Evolutionary conservation across 2,888 invertebrate species (phyloP), one percentile per base, ranked within the genome.

Genomic region (Andrena flavipes): DNA sequence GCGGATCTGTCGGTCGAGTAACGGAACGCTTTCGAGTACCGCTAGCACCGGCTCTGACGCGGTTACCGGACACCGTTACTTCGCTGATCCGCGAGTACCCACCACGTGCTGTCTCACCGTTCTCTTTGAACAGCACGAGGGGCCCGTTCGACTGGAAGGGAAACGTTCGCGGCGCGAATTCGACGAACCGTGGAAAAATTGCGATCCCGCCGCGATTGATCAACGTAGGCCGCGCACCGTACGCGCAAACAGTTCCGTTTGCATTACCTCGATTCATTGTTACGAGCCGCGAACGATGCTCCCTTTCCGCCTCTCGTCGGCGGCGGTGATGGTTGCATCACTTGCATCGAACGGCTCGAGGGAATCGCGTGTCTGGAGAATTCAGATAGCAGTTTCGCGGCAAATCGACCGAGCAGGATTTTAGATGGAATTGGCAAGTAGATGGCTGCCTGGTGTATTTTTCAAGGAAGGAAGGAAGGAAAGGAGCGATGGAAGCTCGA

Each of bases 1-100:
- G 93, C 93, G 93, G 93, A 93, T 94, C 93, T 94, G 93, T 94
- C 94, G 94, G 94, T 93, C 94, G 93, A 94, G 91, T 94, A 94
- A 94, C 94, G 94, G 94, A 89, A 91, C 90, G 91, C 89, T 88
- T 83, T 80, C 87, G 88, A 91, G 93, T 93, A 93, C 94, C 94
- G 94, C 93, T 94, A 93, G 90, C 88, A 91, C 88, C 90, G 90
- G 90, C 93, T 92, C 93, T 92, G 92, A 93, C 93, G 93, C 91
- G 91, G 91, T 93, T 93, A 92, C 92, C 92, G 92, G 88, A 90
- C 89, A 93, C 93, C 93, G 93, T 93, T 93, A 93, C 90, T 89
- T 88, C 88, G 82, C 80, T 87, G 85, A 85, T 87, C 84, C 84
- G 84, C 86, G 89, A 86, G 87, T 84, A 84, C 82, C 86, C 87